A percentile compares a stretch with the other conserved stretches of the same genome.
phyloP scores from a whole-genome alignment of 2,113 vertebrate species.

The Fulmarus glacialis region DNA sequence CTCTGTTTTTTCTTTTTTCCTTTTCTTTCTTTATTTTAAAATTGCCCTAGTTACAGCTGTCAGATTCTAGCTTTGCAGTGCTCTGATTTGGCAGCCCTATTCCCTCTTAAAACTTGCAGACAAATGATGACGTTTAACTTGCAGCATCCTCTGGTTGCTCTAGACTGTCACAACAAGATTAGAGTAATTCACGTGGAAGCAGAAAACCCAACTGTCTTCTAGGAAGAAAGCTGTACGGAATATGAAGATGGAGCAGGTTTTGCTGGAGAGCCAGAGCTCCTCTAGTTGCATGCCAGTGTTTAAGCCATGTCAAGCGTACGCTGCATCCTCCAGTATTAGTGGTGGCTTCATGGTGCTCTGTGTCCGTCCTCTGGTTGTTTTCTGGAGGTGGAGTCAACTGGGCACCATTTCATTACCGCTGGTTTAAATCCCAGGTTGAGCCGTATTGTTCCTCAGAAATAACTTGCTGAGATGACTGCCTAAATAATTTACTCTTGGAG shows the following conservation, averaged over 20 bases:
- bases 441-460: background rate
- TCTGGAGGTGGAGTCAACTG: background rate
- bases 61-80: slow-evolving; percentile 22
- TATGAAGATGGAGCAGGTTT: background rate
- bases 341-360: background rate
- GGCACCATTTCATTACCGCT: background rate
- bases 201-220: background rate
- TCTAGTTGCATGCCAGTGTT: background rate
- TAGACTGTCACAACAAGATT: slow-evolving; percentile 7
- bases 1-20: background rate
- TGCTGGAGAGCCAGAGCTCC: background rate
- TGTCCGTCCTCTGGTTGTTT: background rate
- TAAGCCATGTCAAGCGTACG: rapidly evolving
- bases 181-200: background rate
- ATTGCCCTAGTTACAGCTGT: slow-evolving; percentile 57
- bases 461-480: slow-evolving; percentile 21
- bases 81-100: slow-evolving; percentile 50
- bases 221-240: background rate
- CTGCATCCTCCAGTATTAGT: background rate
- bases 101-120: background rate
- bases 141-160: slow-evolving; percentile 19
- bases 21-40: background rate
- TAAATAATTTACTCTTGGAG: slow-evolving; percentile 47
- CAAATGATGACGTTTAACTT: background rate
- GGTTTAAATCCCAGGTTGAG: slow-evolving; percentile 24